Percentiles rank a stretch among this genome's conserved stretches.
Evolutionary conservation across 1,140 invertebrate genomes (phyloP).

Genomic region (Drosophila tristis): DNA sequence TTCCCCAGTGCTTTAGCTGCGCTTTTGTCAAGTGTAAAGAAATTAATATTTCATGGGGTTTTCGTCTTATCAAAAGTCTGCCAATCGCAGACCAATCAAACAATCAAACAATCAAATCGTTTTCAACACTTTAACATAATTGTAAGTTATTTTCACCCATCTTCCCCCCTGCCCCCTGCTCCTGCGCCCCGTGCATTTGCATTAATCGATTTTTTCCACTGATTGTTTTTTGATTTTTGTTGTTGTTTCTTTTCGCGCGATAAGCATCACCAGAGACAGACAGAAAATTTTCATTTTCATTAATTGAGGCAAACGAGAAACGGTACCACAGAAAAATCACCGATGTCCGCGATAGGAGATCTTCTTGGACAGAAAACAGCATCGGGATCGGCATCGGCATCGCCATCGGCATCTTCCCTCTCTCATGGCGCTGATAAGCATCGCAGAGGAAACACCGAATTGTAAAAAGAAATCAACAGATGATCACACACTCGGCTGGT

Average conservation of each 20-base stretch:
- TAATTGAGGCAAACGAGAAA: constrained; percentile 69
- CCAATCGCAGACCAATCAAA: constrained; percentile 32
- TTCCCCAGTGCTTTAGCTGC: not conserved
- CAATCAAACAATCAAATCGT: constrained; percentile 66
- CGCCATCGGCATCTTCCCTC: too few relatives aligned
- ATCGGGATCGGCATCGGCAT: too few relatives aligned
- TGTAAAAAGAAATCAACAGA: constrained; percentile 62
- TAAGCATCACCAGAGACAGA: constrained; percentile 51
- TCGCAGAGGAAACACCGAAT: constrained; percentile 38
- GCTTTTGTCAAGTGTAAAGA: constrained; percentile 64
- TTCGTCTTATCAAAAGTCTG: constrained; percentile 20
- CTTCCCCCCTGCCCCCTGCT: constrained; percentile 5
- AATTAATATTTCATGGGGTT: constrained; percentile 67
- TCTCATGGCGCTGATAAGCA: constrained; percentile 53
- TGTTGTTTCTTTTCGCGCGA: constrained; percentile 32
- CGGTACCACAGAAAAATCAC: constrained; percentile 11
- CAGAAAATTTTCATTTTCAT: constrained; percentile 58
- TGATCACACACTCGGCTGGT: constrained; percentile 63
- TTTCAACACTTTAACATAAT: constrained; percentile 80
- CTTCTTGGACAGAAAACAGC: constrained; percentile 11
- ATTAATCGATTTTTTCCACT: constrained; percentile 63
- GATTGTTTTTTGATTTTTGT: constrained; percentile 24
- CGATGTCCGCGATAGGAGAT: constrained; percentile 22
- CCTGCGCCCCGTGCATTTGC: constrained; percentile 51
- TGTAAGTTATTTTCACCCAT: constrained; percentile 63